Conservation (phyloP, 2,888 invertebrate species). For the Tyria jacobaeae region DNA sequence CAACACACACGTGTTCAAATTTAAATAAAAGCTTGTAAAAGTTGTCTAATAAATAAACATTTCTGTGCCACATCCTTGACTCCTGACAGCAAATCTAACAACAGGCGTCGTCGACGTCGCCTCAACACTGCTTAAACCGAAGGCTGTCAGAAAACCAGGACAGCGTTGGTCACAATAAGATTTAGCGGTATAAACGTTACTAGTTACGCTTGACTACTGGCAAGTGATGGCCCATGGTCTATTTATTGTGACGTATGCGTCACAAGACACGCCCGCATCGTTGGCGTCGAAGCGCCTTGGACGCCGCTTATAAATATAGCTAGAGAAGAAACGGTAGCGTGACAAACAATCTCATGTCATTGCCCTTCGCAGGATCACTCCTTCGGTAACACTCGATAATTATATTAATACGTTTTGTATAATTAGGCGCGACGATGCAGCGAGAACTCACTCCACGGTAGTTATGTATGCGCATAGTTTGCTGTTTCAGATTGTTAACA, state of each 20-base stretch:
- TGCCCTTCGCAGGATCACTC: slow-evolving; percentile 8
- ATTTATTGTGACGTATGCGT: background rate
- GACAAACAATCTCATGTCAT: slow-evolving; percentile 7
- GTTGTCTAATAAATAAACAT: background rate
- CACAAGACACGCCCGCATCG: slow-evolving; percentile 4
- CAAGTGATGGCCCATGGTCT: background rate
- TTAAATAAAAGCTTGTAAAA: too few relatives aligned
- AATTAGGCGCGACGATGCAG: background rate
- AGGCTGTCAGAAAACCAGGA: background rate
- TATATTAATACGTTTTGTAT: background rate
- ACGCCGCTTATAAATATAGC: slow-evolving; percentile 7
- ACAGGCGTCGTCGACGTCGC: background rate
- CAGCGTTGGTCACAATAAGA: background rate
- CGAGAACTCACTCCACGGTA: background rate
- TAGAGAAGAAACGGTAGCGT: background rate
- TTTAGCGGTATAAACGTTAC: background rate
- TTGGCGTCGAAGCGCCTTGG: too few relatives aligned
- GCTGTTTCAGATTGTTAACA: background rate
- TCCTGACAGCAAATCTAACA: background rate
- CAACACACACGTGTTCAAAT: too few relatives aligned
- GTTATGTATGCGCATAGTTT: background rate
- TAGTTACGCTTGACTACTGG: background rate
- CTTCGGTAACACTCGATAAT: background rate
- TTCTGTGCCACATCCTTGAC: background rate
- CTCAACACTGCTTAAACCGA: background rate